A percentile compares a stretch with the other conserved stretches of the same genome.
Evolutionary conservation across 2,888 invertebrate species (phyloP).

Genomic region (Adelphocoris suturalis): DNA sequence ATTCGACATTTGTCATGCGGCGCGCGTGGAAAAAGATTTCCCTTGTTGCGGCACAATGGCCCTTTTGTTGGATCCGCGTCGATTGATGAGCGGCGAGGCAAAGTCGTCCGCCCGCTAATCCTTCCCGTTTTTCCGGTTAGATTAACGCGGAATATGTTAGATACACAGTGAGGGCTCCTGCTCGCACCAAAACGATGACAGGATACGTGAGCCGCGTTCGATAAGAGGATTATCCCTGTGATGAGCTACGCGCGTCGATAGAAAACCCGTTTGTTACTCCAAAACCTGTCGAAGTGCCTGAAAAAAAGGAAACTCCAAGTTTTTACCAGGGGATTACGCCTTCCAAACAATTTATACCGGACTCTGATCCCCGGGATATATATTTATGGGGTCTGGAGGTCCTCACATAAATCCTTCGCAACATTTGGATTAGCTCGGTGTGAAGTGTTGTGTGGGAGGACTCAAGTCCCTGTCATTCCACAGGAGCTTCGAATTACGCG

Average conservation of each 20-base stretch:
- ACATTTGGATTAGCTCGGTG: conserved; percentile 49
- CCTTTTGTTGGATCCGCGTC: too few species aligned
- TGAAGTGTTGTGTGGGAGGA: background rate
- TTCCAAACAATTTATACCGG: conserved; percentile 63
- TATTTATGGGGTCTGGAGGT: conserved; percentile 34
- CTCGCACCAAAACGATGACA: conserved; percentile 49
- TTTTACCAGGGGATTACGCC: conserved; percentile 44
- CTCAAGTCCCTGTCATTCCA: conserved; percentile 22
- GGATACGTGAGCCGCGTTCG: conserved; percentile 61
- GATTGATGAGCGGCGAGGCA: background rate
- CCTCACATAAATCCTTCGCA: conserved; percentile 51
- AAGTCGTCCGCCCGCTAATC: conserved; percentile 36
- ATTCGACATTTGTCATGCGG: too few species aligned
- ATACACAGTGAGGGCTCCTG: background rate
- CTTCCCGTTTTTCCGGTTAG: conserved; percentile 56
- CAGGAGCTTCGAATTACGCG: conserved; percentile 7
- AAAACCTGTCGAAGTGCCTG: conserved; percentile 40
- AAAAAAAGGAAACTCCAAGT: conserved; percentile 2
- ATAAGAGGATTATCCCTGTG: conserved; percentile 60
- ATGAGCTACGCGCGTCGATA: conserved; percentile 50
- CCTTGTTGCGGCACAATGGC: too few species aligned
- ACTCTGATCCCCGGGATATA: conserved; percentile 41
- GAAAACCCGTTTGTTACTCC: conserved; percentile 60
- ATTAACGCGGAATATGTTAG: conserved; percentile 57
- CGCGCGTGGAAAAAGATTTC: too few species aligned